Base-by-base conservation (phyloP, 2,888 invertebrate species). In the Pocota personata region DNA sequence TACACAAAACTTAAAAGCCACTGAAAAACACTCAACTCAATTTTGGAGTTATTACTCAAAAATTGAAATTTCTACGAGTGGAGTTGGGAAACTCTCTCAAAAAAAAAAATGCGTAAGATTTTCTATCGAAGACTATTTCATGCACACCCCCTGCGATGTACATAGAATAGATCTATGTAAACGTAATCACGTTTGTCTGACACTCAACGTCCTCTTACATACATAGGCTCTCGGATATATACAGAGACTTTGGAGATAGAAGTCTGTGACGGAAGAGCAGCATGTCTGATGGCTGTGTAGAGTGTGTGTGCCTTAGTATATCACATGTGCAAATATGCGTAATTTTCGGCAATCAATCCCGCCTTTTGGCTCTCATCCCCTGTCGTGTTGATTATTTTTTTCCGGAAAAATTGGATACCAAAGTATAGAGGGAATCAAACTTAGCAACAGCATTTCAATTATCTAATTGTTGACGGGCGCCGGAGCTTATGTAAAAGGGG, bases 41-140 rank as follows among this genome's bases (percentile, higher is more conserved):
- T 52, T 60, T 43, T 19, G 35, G 40, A 75, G n/a, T 30, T 62
- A 8, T 24, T 0, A 79, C 78, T 84, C 83, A 75, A 55, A 62
- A 66, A 55, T 14, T n/a, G 5, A 6, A 46, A 14, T 8, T 32
- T 24, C 10, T 10, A 35, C 19, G 72, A 76, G 58, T 57, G 32
- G 21, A 75, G 52, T 55, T 0, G 37, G 6, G 19, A 19, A 71
- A 48, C 40, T 35, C 60, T 69, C 69, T 52, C 46, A 35, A 6
- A 19, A 6, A 27, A 16, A 52, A 82, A 66, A 72, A 10, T 73
- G 72, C 64, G 72, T 83, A 35, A 50, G 72, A 48, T 50, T 16
- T 48, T 72, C 50, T 37, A 8, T 12, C 37, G 8, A 14, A 46
- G 43, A 40, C n/a, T 16, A 19, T 8, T 16, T 6, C 19, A 16